phyloP scores from a whole-genome alignment of 2,113 vertebrate species.

The Epinephelus cyanopodus region DNA sequence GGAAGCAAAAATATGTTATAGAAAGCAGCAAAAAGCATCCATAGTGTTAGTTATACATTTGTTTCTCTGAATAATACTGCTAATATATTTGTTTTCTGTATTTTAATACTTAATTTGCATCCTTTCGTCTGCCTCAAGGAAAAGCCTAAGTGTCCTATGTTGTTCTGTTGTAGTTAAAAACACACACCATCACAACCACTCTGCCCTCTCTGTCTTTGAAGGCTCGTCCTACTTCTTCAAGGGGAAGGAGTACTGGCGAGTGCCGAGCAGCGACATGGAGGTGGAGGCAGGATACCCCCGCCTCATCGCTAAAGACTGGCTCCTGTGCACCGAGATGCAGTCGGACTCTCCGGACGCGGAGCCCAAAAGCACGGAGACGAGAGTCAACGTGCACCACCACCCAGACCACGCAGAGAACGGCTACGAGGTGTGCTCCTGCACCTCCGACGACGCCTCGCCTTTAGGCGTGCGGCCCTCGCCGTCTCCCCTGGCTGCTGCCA shows the following conservation, averaged over 20 bases:
- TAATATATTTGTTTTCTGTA: conserved; percentile 20
- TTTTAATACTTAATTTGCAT: conserved; percentile 26
- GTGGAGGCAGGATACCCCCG: conserved; percentile 88
- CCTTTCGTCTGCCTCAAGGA: conserved; percentile 3
- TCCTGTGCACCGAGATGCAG: conserved; percentile 91
- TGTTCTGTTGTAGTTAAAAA: background rate
- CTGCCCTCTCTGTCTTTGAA: conserved; percentile 56
- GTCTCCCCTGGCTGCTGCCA: conserved; percentile 54
- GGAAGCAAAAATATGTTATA: background rate
- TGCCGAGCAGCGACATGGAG: conserved; percentile 89
- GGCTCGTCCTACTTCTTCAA: conserved; percentile 74
- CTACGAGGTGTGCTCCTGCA: conserved; percentile 94
- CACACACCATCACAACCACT: conserved; percentile 6
- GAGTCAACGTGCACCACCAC: conserved; percentile 81
- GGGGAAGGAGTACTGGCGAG: conserved; percentile 95
- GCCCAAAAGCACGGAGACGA: conserved; percentile 75
- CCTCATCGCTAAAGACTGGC: conserved; percentile 93
- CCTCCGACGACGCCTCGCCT: conserved; percentile 76
- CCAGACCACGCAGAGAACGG: conserved; percentile 88
- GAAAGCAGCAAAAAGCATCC: conserved; percentile 4
- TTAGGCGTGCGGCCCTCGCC: conserved; percentile 35
- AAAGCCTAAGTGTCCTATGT: background rate
- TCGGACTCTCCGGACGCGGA: conserved; percentile 82
- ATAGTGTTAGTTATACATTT: conserved; percentile 1
- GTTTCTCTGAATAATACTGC: background rate